Conservation (phyloP, 2,888 invertebrate species). For the Lycophotia porphyrea region DNA sequence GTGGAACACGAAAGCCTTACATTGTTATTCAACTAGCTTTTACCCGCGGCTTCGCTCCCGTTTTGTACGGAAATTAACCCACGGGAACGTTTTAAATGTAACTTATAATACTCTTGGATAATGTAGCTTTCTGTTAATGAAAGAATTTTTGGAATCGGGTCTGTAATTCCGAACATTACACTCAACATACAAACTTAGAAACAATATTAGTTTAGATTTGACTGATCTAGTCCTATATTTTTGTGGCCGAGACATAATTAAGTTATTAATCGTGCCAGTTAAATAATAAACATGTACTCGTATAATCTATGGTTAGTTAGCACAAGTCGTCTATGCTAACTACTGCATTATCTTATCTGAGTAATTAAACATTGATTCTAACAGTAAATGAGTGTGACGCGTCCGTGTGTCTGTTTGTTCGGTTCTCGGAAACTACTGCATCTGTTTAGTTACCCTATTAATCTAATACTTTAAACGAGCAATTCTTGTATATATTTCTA, state of each 20-base stretch:
- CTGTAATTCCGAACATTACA: too few species aligned
- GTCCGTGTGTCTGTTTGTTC: conserved; percentile 17
- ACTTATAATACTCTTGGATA: too few species aligned
- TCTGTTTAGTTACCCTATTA: background rate
- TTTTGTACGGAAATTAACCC: too few species aligned
- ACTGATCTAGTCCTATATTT: background rate
- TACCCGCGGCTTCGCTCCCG: too few species aligned
- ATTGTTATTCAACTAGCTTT: too few species aligned
- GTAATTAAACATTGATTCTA: conserved; percentile 43
- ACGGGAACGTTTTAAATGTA: too few species aligned
- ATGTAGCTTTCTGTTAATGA: too few species aligned
- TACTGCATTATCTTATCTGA: conserved; percentile 34
- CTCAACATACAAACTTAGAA: too few species aligned
- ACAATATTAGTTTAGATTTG: background rate
- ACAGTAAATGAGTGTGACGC: conserved; percentile 21
- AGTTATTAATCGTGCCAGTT: background rate
- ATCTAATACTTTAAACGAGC: too few species aligned
- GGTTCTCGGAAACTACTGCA: conserved; percentile 15
- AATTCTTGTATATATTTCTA: too few species aligned
- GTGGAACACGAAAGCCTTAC: too few species aligned
- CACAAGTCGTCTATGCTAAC: conserved; percentile 9
- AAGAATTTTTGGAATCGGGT: too few species aligned
- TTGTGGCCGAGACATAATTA: background rate
- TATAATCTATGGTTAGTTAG: background rate
- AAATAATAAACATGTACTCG: background rate